A percentile compares a stretch with the other conserved stretches of the same genome.
phyloP scores from a whole-genome alignment of 2,113 vertebrate species.

The Pelodiscus sinensis region DNA sequence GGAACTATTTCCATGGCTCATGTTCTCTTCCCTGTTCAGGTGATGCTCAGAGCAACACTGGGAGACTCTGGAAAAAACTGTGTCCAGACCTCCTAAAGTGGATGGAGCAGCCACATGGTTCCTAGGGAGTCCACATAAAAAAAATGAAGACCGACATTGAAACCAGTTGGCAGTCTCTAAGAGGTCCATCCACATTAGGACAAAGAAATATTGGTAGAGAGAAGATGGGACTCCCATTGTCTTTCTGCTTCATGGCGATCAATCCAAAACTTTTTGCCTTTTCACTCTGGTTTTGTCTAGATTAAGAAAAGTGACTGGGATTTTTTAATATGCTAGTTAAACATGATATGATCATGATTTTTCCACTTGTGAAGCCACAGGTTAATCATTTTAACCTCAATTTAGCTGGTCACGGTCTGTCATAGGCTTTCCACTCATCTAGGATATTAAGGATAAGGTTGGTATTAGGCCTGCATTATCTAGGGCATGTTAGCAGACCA shows the following conservation, averaged over 20 bases:
- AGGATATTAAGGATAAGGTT: background rate
- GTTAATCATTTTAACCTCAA: background rate
- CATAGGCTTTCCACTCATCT: background rate
- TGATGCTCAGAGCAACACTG: background rate
- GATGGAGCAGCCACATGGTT: background rate
- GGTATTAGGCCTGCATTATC: background rate
- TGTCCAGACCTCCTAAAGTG: background rate
- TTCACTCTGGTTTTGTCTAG: background rate
- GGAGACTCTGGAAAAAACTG: background rate
- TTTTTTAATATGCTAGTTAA: background rate
- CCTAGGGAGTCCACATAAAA: background rate
- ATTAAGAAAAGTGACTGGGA: rapidly evolving
- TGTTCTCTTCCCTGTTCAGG: background rate
- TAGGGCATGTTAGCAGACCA: background rate
- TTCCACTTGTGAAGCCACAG: background rate
- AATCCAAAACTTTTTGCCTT: background rate
- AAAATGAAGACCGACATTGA: background rate
- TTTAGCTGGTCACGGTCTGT: background rate
- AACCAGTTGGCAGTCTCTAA: background rate
- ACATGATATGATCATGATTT: background rate
- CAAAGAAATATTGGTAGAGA: background rate
- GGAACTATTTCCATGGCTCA: background rate
- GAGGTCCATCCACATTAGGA: background rate
- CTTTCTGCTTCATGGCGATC: background rate
- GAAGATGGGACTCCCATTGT: background rate